These are phyloP conservation scores for Drosophila ambigua DNA, from an alignment of 1,140 invertebrate species.

Conservation along the genomic window DNA sequence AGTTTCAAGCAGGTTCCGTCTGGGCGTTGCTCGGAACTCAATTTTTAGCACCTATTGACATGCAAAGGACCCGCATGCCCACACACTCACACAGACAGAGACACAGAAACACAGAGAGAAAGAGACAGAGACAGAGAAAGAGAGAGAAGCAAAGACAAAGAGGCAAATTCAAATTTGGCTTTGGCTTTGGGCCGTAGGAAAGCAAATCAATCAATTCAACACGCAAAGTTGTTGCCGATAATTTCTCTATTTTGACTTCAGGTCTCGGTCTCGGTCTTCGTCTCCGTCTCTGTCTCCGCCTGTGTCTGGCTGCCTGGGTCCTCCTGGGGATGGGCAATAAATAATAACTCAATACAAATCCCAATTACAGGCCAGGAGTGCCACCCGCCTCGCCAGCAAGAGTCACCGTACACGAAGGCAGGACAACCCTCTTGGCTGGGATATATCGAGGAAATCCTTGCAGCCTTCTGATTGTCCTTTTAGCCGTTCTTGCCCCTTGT, in stretches of 20 bases:
- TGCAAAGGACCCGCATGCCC: conserved; percentile 68
- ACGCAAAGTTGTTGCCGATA: conserved; percentile 76
- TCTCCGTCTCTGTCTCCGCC: no score
- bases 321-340: conserved; percentile 60
- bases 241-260: conserved; percentile 78
- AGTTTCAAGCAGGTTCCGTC: conserved; percentile 66
- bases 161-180: conserved; percentile 46
- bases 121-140: conserved; percentile 31
- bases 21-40: conserved; percentile 58
- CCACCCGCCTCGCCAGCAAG: conserved; percentile 66
- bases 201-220: conserved; percentile 80
- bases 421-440: conserved; percentile 46
- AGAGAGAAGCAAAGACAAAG: conserved; percentile 25
- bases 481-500: conserved; percentile 63
- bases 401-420: conserved; percentile 29
- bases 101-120: conserved; percentile 1
- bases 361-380: conserved; percentile 74
- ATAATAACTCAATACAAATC: conserved; percentile 83
- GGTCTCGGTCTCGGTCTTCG: no score
- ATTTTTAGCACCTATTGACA: conserved; percentile 82
- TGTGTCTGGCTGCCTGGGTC: background rate
- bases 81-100: conserved; percentile 2
- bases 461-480: conserved; percentile 70
- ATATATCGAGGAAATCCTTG: conserved; percentile 50
- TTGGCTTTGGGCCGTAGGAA: conserved; percentile 10